Conservation (phyloP, 2,113 vertebrate genomes). For the Dipodomys stephensi region DNA sequence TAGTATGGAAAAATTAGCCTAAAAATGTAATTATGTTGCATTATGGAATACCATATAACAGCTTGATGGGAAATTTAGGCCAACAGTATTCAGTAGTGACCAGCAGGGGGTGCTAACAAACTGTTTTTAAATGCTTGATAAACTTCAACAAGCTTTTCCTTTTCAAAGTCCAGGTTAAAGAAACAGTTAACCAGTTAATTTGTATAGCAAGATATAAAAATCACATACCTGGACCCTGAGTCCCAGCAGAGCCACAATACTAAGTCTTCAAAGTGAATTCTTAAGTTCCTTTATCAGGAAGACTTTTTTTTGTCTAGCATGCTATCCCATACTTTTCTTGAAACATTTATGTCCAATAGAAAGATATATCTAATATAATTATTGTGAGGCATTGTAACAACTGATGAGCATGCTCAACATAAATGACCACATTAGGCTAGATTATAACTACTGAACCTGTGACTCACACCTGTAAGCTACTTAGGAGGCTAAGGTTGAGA, state of each 20-base stretch:
- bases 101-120: slow-evolving; percentile 63
- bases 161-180: background rate
- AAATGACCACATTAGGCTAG: background rate
- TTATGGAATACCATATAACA: background rate
- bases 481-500: too few relatives aligned
- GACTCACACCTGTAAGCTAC: too few relatives aligned
- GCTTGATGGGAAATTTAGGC: slow-evolving; percentile 1
- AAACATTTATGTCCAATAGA: slow-evolving; percentile 6
- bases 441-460: background rate
- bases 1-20: background rate
- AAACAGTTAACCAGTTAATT: background rate
- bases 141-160: background rate
- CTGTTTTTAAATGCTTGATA: background rate
- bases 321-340: background rate
- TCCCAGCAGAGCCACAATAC: background rate
- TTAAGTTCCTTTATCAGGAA: background rate
- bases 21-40: background rate
- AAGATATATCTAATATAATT: background rate
- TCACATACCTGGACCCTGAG: too few relatives aligned
- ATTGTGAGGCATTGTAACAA: background rate
- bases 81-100: slow-evolving; percentile 39
- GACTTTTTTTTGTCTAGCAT: background rate
- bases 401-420: background rate
- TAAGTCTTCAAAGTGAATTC: background rate
- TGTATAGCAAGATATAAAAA: background rate